Base-by-base conservation (phyloP, 2,797 vertebrate genomes). In the Xerus rutilus region DNA sequence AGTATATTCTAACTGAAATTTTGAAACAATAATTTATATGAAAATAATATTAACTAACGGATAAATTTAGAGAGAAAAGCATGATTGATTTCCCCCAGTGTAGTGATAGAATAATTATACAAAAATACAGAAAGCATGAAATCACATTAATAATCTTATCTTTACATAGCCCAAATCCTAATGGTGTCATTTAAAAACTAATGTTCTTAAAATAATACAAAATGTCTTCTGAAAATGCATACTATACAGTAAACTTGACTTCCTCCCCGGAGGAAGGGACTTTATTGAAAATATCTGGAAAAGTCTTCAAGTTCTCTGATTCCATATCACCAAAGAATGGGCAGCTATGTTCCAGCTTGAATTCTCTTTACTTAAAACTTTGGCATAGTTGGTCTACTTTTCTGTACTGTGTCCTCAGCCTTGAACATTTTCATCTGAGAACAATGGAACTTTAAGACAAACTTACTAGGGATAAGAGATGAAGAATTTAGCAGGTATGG, bases 201-300 rank as follows among this genome's bases (percentile, higher is more conserved):
- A 95, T 47, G 23, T 92, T 92, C 79, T 91, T 90, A 95, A 91
- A 89, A 81, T 59, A 92, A 96, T 30, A 18, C 17, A 79, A 81
- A 84, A 57, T 7, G 8, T 65, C 70, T 88, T 88, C 25, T 70
- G 85, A 69, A 94, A 86, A 97, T 79, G 79, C 1, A 81, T 67
- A 3, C 45, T 73, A 32, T 23, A 69, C 1, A 82, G 32, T 57
- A 73, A 90, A 84, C 9, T 1, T 76, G 35, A 15, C 18, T 86
- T 79, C 17, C 12, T 84, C 15, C 20, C 47, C 39, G 49, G 23
- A 91, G 39, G 32, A 43, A 74, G 65, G 21, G 15, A 12, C 30
- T 83, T 52, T 32, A 62, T 21, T 43, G 43, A 57, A 72, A 49
- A 70, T 17, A 52, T 23, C 47, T 65, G 62, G 86, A 91, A 89